Evolutionary conservation across 2,888 invertebrate species (phyloP).

Genomic region (Acanthopleura granulata): DNA sequence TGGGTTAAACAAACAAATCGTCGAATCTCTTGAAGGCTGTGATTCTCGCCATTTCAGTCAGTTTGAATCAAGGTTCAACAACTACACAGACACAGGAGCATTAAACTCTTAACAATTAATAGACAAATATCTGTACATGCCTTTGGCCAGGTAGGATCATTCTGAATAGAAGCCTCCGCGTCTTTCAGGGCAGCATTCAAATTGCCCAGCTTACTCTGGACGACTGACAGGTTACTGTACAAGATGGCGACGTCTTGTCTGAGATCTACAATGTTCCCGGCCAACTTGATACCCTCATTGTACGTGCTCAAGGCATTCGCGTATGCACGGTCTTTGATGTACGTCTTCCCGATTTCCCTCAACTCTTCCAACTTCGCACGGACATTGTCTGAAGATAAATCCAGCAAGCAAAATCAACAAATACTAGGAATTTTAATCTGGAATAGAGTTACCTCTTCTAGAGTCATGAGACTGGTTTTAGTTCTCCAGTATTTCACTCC

Average conservation of each 20-base stretch:
- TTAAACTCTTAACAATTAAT: too few species aligned
- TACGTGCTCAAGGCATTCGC: conserved; percentile 36
- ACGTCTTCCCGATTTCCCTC: conserved; percentile 35
- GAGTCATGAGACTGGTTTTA: too few species aligned
- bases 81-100: too few species aligned
- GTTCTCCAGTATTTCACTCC: too few species aligned
- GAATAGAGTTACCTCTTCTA: too few species aligned
- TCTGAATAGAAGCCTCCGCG: conserved; percentile 12
- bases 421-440: too few species aligned
- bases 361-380: conserved; percentile 27
- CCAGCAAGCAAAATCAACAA: too few species aligned
- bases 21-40: too few species aligned
- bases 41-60: too few species aligned
- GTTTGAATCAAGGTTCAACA: too few species aligned
- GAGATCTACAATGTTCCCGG: conserved; percentile 29
- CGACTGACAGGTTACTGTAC: conserved; percentile 41
- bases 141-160: not conserved
- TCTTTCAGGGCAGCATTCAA: conserved; percentile 15
- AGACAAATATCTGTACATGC: conserved; percentile 9
- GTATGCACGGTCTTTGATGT: conserved; percentile 29
- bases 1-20: too few species aligned
- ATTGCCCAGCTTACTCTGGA: conserved; percentile 23
- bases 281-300: conserved; percentile 33
- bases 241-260: conserved; percentile 40
- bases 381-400: too few species aligned